Percentiles rank a stretch among this genome's conserved stretches.
These are phyloP conservation scores for Leontopithecus rosalia DNA, from an alignment of 2,797 vertebrate species.

Conservation along the genomic window DNA sequence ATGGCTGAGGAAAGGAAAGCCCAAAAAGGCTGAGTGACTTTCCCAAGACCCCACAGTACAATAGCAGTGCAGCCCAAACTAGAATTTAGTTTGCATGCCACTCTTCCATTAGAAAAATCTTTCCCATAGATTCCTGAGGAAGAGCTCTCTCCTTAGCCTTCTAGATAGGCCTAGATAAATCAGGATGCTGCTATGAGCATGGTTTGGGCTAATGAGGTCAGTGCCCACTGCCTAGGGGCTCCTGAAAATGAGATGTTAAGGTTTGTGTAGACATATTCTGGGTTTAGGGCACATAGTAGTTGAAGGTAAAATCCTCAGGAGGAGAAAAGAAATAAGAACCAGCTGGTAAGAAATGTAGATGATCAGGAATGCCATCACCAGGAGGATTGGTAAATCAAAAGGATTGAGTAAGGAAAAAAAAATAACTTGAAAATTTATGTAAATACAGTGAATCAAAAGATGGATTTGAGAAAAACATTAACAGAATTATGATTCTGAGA, in stretches of 20 bases:
- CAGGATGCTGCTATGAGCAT: not conserved
- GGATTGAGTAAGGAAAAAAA: not conserved
- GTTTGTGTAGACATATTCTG: conserved; percentile 35
- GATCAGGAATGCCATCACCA: conserved; percentile 44
- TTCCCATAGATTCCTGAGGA: not conserved
- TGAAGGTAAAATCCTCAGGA: conserved; percentile 25
- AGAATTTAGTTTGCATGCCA: not conserved
- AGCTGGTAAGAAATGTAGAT: conserved; percentile 48
- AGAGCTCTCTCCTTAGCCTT: not conserved
- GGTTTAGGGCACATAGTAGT: not conserved
- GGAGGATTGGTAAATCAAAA: conserved; percentile 61
- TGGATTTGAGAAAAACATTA: conserved; percentile 72
- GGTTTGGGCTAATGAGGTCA: not conserved
- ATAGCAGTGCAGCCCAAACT: not conserved
- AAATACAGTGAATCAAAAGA: conserved; percentile 72
- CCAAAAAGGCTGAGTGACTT: not conserved
- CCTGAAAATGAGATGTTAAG: conserved; percentile 33
- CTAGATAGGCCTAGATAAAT: not conserved
- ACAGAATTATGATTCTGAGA: conserved; percentile 75
- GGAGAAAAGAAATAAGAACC: not conserved
- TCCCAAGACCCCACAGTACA: not conserved
- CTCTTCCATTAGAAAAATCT: conserved; percentile 8
- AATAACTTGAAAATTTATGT: conserved; percentile 74
- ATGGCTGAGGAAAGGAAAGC: not conserved
- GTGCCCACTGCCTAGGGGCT: not conserved